These are phyloP conservation scores for Folsomia candida DNA, from an alignment of 2,888 invertebrate genomes.

Conservation along the genomic window DNA sequence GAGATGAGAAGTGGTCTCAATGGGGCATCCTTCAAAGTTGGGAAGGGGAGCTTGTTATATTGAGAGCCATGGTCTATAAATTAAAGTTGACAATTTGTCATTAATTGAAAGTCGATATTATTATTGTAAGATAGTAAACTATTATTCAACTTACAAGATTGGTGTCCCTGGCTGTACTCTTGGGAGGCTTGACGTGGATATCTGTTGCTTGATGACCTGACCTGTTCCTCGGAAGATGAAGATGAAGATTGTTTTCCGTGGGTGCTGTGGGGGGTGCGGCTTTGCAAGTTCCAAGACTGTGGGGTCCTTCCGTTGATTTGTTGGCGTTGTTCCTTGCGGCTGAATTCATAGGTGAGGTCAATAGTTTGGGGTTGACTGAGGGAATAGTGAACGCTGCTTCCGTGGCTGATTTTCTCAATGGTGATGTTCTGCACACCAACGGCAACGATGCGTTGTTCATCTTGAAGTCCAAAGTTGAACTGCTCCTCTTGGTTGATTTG, in stretches of 20 bases:
- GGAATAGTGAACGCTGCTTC: slow-evolving; percentile 13
- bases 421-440: slow-evolving; percentile 45
- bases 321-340: slow-evolving; percentile 40
- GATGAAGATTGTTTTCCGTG: slow-evolving; percentile 5
- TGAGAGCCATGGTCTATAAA: not conserved
- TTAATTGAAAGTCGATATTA: too few relatives aligned
- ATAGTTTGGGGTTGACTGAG: slow-evolving; percentile 26
- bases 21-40: slow-evolving; percentile 37
- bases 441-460: slow-evolving; percentile 37
- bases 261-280: not conserved
- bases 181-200: slow-evolving; percentile 12
- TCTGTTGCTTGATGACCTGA: slow-evolving; percentile 9
- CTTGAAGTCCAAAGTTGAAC: slow-evolving; percentile 39
- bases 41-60: slow-evolving; percentile 24
- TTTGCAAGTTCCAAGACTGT: not conserved
- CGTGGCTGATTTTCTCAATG: slow-evolving; percentile 23
- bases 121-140: not conserved
- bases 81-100: too few relatives aligned
- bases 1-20: slow-evolving; percentile 37
- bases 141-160: slow-evolving; percentile 1
- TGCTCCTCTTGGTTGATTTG: slow-evolving; percentile 44
- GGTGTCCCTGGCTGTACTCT: slow-evolving; percentile 1
- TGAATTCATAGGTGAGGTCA: slow-evolving; percentile 39
- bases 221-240: slow-evolving; percentile 13
- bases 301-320: slow-evolving; percentile 18